A percentile compares a stretch with the other conserved stretches of the same genome.
Conservation (phyloP, 2,113 vertebrate genomes). For the Cervus canadensis region DNA sequence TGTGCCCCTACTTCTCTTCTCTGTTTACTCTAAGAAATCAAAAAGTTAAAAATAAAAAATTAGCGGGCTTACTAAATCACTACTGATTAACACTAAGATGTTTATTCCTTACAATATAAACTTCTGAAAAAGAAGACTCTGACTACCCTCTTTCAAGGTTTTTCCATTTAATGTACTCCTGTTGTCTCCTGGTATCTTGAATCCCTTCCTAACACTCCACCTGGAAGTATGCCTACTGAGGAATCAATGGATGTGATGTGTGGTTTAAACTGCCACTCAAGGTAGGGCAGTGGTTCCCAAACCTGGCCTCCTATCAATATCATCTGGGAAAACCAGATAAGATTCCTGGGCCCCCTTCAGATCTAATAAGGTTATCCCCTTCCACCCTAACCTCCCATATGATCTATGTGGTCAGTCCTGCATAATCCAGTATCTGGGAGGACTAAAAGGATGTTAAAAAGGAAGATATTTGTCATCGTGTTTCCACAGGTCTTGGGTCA, state of each 20-base stretch:
- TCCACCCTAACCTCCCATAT: background rate
- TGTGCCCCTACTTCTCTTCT: constrained; percentile 13
- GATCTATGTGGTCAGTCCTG: background rate
- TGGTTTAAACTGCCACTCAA: background rate
- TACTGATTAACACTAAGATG: background rate
- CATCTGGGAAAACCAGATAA: background rate
- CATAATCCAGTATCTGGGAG: background rate
- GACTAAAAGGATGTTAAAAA: background rate
- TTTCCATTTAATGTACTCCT: background rate
- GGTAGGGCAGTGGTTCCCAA: background rate
- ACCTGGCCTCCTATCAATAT: background rate
- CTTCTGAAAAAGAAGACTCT: background rate
- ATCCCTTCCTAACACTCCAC: background rate
- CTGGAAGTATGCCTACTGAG: background rate
- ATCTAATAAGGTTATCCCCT: background rate
- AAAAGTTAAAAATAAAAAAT: background rate
- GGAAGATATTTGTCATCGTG: background rate
- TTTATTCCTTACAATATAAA: background rate
- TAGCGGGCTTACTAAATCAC: background rate
- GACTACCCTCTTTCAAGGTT: background rate
- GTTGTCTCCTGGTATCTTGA: background rate
- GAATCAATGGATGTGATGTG: background rate
- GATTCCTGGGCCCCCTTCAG: background rate
- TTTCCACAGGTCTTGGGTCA: background rate
- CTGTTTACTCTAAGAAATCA: constrained; percentile 22